Base-by-base conservation (phyloP, 2,888 invertebrate genomes). In the Sinohyriopsis cumingii region DNA sequence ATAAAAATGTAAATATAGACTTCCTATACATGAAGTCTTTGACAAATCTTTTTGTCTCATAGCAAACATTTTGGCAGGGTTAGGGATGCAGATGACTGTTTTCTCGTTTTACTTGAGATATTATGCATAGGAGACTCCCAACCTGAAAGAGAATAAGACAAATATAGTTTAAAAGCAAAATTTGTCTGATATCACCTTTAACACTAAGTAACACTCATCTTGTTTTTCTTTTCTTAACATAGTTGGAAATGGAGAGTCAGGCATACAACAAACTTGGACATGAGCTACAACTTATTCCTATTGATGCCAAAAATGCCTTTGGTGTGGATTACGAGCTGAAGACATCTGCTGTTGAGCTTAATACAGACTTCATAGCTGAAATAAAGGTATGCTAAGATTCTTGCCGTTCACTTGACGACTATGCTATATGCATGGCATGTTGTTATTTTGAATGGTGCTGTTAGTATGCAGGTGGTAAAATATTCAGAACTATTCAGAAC, bases 311-410 rank as follows among this genome's bases (percentile, higher is more conserved):
- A 60, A 82, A 86, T 68, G 84, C 87, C 19, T 75, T 72, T 22
- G 87, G 87, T 25, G 75, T 81, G n/a, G 86, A 88, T 67, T 87
- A 80, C 65, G 85, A 86, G 65, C 72, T 88, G 68, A 78, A 79
- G 25, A 65, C 79, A 54, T 72, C 77, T 1, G 69, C 72, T 70
- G 60, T 59, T 2, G 76, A 77, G 28, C 65, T 67, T 12, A 72
- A 73, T 65, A 70, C 66, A 19, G 70, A 72, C 15, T 82, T 81
- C 68, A 74, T 71, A 18, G 69, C 73, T 56, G 69, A 63, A 9
- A 77, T 86, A 57, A 84, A 81, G 83, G 85, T 85, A 72, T 57
- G 45, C n/a, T 9, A 55, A 9, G 6, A 20, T 20, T 20, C 12
- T 45, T 45, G 12, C n/a, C n/a, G 19, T 22, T 22, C 15, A 59